Base-by-base conservation (phyloP, 2,888 invertebrate species). In the Petrophora chlorosata region DNA sequence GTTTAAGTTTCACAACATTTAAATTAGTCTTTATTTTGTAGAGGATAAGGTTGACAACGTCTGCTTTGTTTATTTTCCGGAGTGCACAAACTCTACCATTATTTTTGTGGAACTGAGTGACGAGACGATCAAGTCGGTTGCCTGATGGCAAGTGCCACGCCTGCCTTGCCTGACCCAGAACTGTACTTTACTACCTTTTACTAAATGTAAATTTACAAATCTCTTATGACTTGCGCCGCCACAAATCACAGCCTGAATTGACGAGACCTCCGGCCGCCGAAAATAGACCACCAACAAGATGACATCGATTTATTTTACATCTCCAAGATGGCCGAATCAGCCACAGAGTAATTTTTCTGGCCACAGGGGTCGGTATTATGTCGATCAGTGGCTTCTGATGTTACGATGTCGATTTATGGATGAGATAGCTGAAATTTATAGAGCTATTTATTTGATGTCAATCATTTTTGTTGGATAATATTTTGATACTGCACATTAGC, bases 271-370 rank as follows among this genome's bases (percentile, higher is more conserved):
- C n/a, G n/a, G 16, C 36, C 39, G 41, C 48, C 46, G 35, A 25
- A 43, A 51, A 57, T 57, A 50, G 46, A 49, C 48, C 39, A 51
- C 50, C 42, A 51, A 52, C 59, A 42, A 49, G 56, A 61, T 56
- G 56, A 39, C 47, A 39, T 43, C 65, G 43, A 66, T 66, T 63
- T 66, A 61, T 59, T 57, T 54, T 41, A 56, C 51, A 54, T 53
- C 49, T 42, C 33, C 47, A 55, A 33, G 35, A 13, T 14, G 32
- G 16, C 33, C 19, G 23, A 26, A 41, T 26, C 32, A 22, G n/a
- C 14, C 9, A 17, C 17, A 10, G n/a, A 15, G 17, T 48, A 35
- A 41, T 36, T 44, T 40, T 52, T 17, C 32, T n/a, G 38, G 19
- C 9, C 39, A 33, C 28, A 42, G 34, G 33, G 36, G 13, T 7